Evolutionary conservation across 2,888 invertebrate genomes (phyloP).

Genomic region (Nasonia oneida): DNA sequence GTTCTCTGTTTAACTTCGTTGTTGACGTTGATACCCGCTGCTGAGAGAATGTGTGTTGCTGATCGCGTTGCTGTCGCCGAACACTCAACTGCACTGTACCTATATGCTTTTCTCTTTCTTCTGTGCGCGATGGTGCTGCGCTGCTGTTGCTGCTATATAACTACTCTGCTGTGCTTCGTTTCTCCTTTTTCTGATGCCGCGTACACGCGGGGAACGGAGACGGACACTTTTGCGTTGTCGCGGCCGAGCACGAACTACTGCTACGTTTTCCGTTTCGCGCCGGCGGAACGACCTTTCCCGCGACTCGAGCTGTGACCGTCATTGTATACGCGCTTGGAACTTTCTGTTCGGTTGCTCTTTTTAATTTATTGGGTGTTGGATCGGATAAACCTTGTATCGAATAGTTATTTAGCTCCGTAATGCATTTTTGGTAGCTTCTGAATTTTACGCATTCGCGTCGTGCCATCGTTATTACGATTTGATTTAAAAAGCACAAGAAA

Average conservation of each 20-base stretch:
- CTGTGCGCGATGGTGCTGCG: not conserved
- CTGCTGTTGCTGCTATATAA: conserved; percentile 1
- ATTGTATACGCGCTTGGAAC: not conserved
- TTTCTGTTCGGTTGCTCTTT: too few relatives aligned
- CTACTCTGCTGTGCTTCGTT: not conserved
- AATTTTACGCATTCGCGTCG: too few relatives aligned
- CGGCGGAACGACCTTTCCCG: not conserved
- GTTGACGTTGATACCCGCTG: not conserved
- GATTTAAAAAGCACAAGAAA: too few relatives aligned
- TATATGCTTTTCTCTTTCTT: not conserved
- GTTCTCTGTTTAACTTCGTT: not conserved
- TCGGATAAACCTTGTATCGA: too few relatives aligned
- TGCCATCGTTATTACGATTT: too few relatives aligned
- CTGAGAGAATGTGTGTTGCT: not conserved
- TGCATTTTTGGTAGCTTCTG: too few relatives aligned
- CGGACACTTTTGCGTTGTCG: not conserved
- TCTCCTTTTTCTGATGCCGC: not conserved
- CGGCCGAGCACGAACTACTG: not conserved
- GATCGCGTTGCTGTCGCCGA: not conserved
- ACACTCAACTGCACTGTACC: not conserved
- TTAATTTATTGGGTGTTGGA: too few relatives aligned
- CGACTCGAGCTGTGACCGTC: not conserved
- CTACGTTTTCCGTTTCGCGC: not conserved
- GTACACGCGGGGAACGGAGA: not conserved
- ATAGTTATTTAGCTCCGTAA: too few relatives aligned